Percentiles rank a stretch among this genome's conserved stretches.
Conservation (phyloP, 2,888 invertebrate genomes). For the Perizoma affinitatum region DNA sequence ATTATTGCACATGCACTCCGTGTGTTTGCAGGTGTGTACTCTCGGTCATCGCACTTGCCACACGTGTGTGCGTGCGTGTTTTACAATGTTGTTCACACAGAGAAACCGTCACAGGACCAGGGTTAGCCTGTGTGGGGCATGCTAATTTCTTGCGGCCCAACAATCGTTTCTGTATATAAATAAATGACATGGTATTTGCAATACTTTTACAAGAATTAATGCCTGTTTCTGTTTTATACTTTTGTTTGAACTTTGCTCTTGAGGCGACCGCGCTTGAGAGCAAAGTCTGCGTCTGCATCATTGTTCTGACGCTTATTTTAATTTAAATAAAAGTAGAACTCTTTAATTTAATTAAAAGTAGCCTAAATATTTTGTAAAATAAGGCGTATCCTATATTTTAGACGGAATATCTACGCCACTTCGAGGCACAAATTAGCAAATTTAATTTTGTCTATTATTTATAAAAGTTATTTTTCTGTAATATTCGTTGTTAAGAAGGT, state of each 20-base stretch:
- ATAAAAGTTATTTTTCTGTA: too few species aligned
- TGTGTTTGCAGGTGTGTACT: constrained; percentile 78
- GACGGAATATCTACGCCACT: too few species aligned
- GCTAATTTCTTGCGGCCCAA: constrained; percentile 72
- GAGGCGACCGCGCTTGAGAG: constrained; percentile 16
- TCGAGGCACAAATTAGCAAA: too few species aligned
- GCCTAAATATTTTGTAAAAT: too few species aligned
- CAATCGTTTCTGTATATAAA: constrained; percentile 51
- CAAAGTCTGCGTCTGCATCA: constrained; percentile 4
- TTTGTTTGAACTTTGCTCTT: constrained; percentile 37
- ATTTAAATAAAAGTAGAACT: background rate
- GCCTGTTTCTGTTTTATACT: constrained; percentile 28
- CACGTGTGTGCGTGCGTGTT: constrained; percentile 29
- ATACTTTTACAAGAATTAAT: constrained; percentile 48
- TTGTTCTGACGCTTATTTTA: background rate
- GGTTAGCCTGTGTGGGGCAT: constrained; percentile 49
- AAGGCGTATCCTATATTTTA: too few species aligned
- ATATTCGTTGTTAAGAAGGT: too few species aligned
- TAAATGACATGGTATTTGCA: constrained; percentile 51
- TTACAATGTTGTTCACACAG: constrained; percentile 35
- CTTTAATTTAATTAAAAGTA: background rate
- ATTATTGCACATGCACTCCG: constrained; percentile 63
- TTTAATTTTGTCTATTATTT: too few species aligned
- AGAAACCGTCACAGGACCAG: constrained; percentile 32
- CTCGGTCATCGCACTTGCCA: constrained; percentile 69